phyloP scores from a whole-genome alignment of 2,888 invertebrate species.

The Caenorhabditis afra region DNA sequence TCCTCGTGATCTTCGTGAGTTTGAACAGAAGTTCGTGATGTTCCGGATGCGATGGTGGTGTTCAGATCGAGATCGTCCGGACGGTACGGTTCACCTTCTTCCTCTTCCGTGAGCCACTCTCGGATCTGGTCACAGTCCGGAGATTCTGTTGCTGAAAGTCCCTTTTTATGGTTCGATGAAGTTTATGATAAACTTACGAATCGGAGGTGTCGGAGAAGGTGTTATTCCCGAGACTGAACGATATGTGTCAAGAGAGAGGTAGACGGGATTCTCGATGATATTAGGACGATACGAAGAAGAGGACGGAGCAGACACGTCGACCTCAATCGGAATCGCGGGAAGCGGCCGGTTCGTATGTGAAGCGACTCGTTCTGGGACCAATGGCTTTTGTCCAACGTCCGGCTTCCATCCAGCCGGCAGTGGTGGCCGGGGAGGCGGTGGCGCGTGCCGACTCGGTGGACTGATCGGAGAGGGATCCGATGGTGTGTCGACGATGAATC shows the following conservation, averaged over 20 bases:
- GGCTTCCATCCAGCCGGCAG: constrained; percentile 51
- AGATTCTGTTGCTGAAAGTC: constrained; percentile 33
- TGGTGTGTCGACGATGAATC: constrained; percentile 8
- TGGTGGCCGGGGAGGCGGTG: constrained; percentile 39
- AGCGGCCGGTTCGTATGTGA: constrained; percentile 33
- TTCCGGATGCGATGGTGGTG: constrained; percentile 2
- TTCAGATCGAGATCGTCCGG: constrained; percentile 28
- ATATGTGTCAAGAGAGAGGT: constrained; percentile 50
- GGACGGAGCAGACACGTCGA: constrained; percentile 14
- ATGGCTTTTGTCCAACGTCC: constrained; percentile 20
- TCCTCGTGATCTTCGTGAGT: constrained; percentile 21
- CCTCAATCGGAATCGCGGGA: constrained; percentile 34
- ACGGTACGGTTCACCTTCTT: constrained; percentile 26
- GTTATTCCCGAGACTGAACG: constrained; percentile 40
- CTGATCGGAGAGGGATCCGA: constrained; percentile 9
- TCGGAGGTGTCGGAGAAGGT: constrained; percentile 10
- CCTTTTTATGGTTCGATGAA: too few species aligned
- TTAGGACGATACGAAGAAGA: constrained; percentile 13
- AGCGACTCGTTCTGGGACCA: constrained; percentile 25
- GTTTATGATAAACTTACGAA: constrained; percentile 4
- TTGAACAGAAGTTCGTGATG: constrained; percentile 5
- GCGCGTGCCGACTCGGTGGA: constrained; percentile 34
- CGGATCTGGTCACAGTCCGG: constrained; percentile 36
- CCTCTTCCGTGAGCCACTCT: constrained; percentile 57
- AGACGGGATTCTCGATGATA: constrained; percentile 56